These are phyloP conservation scores for Synergus japonicus DNA, from an alignment of 2,888 invertebrate genomes.

Conservation along the genomic window DNA sequence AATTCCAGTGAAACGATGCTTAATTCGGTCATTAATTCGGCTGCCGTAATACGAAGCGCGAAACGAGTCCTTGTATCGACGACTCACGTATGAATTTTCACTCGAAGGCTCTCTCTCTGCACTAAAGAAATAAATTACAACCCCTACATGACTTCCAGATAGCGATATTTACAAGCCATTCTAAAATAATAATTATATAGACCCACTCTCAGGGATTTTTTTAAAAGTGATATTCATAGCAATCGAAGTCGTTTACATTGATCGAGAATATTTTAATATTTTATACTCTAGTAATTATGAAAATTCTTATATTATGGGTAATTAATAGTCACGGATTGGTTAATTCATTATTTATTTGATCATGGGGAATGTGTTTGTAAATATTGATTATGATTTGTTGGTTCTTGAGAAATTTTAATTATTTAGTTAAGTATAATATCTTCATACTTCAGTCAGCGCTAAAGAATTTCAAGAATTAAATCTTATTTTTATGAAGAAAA, in stretches of 20 bases:
- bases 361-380: background rate
- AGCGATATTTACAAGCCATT: background rate
- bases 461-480: background rate
- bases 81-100: conserved; percentile 30
- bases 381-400: background rate
- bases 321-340: conserved; percentile 4
- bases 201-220: background rate
- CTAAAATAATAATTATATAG: background rate
- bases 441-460: background rate
- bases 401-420: background rate
- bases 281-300: background rate
- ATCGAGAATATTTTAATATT: background rate
- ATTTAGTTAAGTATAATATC: background rate
- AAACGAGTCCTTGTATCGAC: conserved; percentile 32
- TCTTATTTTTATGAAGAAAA: background rate
- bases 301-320: conserved; percentile 8
- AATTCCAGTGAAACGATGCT: conserved; percentile 65
- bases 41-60: conserved; percentile 40
- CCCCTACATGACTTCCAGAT: background rate
- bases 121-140: conserved; percentile 28
- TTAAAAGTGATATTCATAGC: background rate
- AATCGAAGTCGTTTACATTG: conserved; percentile 10
- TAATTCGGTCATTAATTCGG: conserved; percentile 68
- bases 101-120: background rate
- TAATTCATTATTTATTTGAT: background rate